Conservation (phyloP, 2,797 vertebrate genomes). For the Hippoglossus hippoglossus region DNA sequence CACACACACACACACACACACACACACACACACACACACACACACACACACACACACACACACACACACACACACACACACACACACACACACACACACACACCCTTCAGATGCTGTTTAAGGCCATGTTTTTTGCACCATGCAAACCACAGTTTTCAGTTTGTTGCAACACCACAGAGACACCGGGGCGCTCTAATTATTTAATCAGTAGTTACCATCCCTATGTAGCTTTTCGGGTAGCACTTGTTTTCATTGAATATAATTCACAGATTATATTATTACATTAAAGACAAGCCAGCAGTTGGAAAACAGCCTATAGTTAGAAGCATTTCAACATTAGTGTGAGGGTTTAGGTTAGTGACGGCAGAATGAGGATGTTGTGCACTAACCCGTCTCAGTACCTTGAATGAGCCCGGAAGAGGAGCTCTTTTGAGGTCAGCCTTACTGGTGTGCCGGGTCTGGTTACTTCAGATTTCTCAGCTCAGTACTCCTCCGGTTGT, state of each 20-base stretch:
- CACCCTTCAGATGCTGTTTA: too few relatives aligned
- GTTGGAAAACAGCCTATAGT: not conserved
- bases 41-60: too few relatives aligned
- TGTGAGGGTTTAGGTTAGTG: not conserved
- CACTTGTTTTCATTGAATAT: not conserved
- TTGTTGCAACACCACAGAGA: too few relatives aligned
- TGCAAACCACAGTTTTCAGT: too few relatives aligned
- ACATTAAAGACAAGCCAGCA: not conserved
- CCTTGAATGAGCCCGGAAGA: conserved; percentile 6
- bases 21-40: too few relatives aligned
- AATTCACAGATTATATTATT: not conserved
- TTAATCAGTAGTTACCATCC: too few relatives aligned
- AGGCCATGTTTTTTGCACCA: too few relatives aligned
- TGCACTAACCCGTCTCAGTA: not conserved
- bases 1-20: too few relatives aligned
- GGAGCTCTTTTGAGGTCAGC: conserved; percentile 42
- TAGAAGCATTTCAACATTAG: not conserved
- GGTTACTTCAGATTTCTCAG: conserved; percentile 51
- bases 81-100: too few relatives aligned
- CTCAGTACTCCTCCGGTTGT: conserved; percentile 25
- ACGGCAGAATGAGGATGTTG: not conserved
- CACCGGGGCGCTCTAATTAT: too few relatives aligned
- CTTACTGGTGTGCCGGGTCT: conserved; percentile 35
- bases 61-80: too few relatives aligned
- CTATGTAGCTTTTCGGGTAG: too few relatives aligned